Percentiles rank a stretch among this genome's conserved stretches.
These are phyloP conservation scores for Gonioctena quinquepunctata DNA, from an alignment of 1,140 invertebrate species.

Conservation along the genomic window DNA sequence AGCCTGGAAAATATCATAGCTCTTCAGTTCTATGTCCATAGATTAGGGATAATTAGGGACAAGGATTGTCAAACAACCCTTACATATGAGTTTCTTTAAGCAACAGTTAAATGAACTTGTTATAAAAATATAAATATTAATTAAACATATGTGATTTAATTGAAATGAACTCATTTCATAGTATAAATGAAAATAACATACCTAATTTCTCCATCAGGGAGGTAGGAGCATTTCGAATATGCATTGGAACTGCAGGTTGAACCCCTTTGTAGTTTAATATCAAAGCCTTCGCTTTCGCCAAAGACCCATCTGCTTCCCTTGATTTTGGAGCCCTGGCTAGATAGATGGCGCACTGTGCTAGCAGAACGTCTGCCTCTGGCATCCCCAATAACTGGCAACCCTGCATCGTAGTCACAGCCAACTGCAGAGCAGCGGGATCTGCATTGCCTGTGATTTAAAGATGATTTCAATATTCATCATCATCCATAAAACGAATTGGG, in stretches of 20 bases:
- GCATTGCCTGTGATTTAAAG: no score
- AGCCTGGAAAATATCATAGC: slow-evolving; percentile 65
- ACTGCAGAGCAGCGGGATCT: slow-evolving; percentile 59
- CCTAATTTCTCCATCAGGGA: slow-evolving; percentile 79
- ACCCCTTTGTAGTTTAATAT: slow-evolving; percentile 67
- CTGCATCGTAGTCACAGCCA: slow-evolving; percentile 75
- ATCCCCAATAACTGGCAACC: slow-evolving; percentile 81
- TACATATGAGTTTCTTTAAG: no score
- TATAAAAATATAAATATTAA: slow-evolving; percentile 22
- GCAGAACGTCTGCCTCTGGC: slow-evolving; percentile 78
- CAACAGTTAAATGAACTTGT: no score
- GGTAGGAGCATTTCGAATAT: slow-evolving; percentile 80
- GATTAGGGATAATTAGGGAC: no score
- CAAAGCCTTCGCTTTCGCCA: slow-evolving; percentile 64
- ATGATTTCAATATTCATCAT: no score
- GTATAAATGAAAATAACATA: no score
- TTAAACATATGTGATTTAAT: neutral
- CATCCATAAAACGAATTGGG: no score
- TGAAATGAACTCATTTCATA: neutral
- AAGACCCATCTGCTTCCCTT: slow-evolving; percentile 69
- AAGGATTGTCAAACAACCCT: no score
- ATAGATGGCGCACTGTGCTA: slow-evolving; percentile 78
- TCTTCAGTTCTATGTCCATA: no score
- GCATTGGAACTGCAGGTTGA: slow-evolving; percentile 72
- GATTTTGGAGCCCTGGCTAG: slow-evolving; percentile 79